Evolutionary conservation across 92 coral and sea anemone genomes (phyloP).

Genomic region (Palythoa grandis): DNA sequence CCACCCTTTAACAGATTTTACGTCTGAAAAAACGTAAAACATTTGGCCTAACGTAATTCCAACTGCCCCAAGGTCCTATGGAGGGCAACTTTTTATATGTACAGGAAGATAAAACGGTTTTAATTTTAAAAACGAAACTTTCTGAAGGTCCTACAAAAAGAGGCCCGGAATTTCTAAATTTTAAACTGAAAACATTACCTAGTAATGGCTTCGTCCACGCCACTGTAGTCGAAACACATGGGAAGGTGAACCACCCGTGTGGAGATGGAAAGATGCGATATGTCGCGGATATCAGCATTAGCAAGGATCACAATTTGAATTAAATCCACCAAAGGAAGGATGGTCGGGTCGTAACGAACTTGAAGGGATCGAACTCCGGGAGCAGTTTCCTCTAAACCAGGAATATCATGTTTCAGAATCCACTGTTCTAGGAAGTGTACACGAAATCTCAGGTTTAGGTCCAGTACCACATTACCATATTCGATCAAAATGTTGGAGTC

Average conservation of each 20-base stretch:
- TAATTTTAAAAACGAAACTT: too few relatives aligned
- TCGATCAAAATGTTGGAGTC: slow-evolving; percentile 64
- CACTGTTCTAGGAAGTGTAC: slow-evolving; percentile 62
- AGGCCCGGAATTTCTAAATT: too few relatives aligned
- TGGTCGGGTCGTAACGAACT: slow-evolving; percentile 58
- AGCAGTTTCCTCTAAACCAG: slow-evolving; percentile 72
- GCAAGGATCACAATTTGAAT: slow-evolving; percentile 47
- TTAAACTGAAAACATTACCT: slow-evolving; percentile 8
- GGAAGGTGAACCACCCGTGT: slow-evolving; percentile 63
- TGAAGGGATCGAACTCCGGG: slow-evolving; percentile 75
- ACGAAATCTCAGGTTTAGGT: slow-evolving; percentile 67
- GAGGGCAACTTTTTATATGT: too few relatives aligned
- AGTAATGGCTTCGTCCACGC: slow-evolving; percentile 55
- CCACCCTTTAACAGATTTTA: too few relatives aligned
- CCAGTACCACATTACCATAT: slow-evolving; percentile 70
- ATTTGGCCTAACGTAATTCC: too few relatives aligned
- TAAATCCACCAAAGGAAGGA: slow-evolving; percentile 52
- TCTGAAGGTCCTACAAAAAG: too few relatives aligned
- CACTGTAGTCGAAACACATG: slow-evolving; percentile 75
- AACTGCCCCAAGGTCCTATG: too few relatives aligned
- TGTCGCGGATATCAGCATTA: slow-evolving; percentile 51
- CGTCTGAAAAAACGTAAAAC: too few relatives aligned
- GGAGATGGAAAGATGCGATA: slow-evolving; percentile 52
- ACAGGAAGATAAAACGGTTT: too few relatives aligned
- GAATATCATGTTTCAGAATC: slow-evolving; percentile 44